A percentile compares a stretch with the other conserved stretches of the same genome.
Conservation (phyloP, 2,113 vertebrate genomes). For the Pithys albifrons region DNA sequence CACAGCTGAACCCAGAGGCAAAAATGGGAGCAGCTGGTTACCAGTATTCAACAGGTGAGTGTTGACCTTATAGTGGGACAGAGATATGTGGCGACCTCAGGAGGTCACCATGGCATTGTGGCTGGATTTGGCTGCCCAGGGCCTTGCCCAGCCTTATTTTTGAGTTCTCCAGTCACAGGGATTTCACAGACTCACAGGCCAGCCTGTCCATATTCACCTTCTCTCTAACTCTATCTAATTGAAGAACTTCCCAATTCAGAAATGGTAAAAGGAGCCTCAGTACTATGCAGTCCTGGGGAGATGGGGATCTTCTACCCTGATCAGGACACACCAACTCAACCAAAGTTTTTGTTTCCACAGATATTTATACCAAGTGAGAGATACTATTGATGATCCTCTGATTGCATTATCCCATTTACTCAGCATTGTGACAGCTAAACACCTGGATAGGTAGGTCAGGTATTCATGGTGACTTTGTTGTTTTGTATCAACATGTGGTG, state of each 20-base stretch:
- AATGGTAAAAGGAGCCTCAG: not conserved
- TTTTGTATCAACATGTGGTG: not conserved
- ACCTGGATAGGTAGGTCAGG: not conserved
- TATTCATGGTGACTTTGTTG: not conserved
- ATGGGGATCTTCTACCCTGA: not conserved
- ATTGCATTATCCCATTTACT: not conserved
- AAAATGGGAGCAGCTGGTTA: not conserved
- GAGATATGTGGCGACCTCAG: not conserved
- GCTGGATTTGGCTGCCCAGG: not conserved
- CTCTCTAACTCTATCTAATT: not conserved
- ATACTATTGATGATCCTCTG: not conserved
- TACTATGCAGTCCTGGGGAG: not conserved
- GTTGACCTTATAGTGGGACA: not conserved
- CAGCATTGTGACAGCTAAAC: not conserved
- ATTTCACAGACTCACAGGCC: not conserved
- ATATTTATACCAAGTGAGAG: not conserved
- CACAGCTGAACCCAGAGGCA: not conserved
- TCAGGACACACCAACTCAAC: not conserved
- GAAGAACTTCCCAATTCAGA: not conserved
- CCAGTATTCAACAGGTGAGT: not conserved
- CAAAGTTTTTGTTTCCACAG: not conserved
- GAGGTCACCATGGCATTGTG: not conserved
- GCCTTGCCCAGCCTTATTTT: not conserved
- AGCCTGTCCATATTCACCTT: not conserved
- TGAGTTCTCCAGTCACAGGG: not conserved